These are phyloP conservation scores for Brachystomella parvula DNA, from an alignment of 1,140 invertebrate species.

Conservation along the genomic window DNA sequence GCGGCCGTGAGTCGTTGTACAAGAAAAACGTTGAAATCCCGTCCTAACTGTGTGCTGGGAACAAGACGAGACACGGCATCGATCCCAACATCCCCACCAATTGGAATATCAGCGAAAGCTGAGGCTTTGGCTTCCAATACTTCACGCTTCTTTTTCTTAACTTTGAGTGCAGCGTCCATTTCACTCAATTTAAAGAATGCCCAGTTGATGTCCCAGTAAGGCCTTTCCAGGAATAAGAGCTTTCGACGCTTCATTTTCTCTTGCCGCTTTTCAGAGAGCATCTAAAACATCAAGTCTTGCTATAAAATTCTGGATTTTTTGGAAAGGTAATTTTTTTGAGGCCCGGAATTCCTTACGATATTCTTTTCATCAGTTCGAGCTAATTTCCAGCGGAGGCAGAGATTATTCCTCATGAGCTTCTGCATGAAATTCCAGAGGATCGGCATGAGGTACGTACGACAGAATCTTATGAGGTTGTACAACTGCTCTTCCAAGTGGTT, in stretches of 20 bases:
- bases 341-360: conserved; percentile 5
- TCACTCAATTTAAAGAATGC: conserved; percentile 11
- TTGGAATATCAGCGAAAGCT: neutral
- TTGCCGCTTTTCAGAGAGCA: conserved; percentile 14
- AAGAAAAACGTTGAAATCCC: conserved; percentile 8
- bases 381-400: conserved; percentile 23
- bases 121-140: neutral
- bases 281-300: conserved; percentile 4
- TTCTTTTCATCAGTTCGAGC: conserved; percentile 19
- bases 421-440: conserved; percentile 28
- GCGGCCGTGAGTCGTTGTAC: conserved; percentile 4
- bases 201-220: conserved; percentile 23
- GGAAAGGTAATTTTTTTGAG: neutral
- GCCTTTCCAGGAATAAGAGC: conserved; percentile 18
- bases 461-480: conserved; percentile 19
- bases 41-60: neutral
- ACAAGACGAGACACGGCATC: neutral
- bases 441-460: conserved; percentile 26
- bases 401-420: conserved; percentile 15
- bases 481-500: conserved; percentile 29
- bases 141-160: neutral
- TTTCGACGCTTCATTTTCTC: conserved; percentile 17
- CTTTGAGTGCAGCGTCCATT: neutral
- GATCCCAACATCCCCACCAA: neutral
- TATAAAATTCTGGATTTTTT: neutral